Base-by-base conservation (phyloP, 37 sponge, comb jelly and placozoan genomes). In the Trichoplax adhaerens region DNA sequence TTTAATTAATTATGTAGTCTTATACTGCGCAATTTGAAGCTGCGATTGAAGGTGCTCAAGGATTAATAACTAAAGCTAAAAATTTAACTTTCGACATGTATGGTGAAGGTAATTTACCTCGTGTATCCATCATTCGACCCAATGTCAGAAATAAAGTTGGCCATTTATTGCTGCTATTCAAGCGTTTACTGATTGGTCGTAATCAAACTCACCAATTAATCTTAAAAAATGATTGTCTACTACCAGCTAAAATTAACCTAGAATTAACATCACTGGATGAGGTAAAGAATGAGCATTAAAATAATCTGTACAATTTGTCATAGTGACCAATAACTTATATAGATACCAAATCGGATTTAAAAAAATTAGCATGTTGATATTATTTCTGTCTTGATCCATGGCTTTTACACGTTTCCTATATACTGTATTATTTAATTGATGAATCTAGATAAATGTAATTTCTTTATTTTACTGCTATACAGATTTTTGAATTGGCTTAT, bases 71-170 rank as follows among this genome's bases (percentile, higher is more conserved):
- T 8, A 76, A 72, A 54, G 69, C 62, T 1, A 78, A 79, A 57
- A 80, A 78, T 3, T 76, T 95, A 53, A 63, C 76, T 1, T 91
- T 91, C 85, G 97, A 95, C 46, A 68, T 95, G 55, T 87, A 88
- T 65, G 97, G 97, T 66, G 97, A 95, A 68, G 97, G 97, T 3
- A 85, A 83, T 66, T 75, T 95, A 49, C 97, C 97, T 49, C 86
- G 88, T 69, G 80, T 95, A 2, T 62, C 88, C 10, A 62, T 95
- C 3, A 10, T 81, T 29, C 60, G 76, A 57, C 97, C 97, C 3
- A 71, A 80, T 3, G 53, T 82, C 52, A 58, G 80, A 0, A 88
- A 85, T 68, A 72, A 78, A 4, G 78, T 77, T 65, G 86, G 86
- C 12, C 65, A 84, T 55, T 84, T 76, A 1, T 66, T 91, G 7